A percentile compares a stretch with the other conserved stretches of the same genome.
Evolutionary conservation across 2,113 vertebrate genomes (phyloP).

Genomic region (Echinops telfairi): DNA sequence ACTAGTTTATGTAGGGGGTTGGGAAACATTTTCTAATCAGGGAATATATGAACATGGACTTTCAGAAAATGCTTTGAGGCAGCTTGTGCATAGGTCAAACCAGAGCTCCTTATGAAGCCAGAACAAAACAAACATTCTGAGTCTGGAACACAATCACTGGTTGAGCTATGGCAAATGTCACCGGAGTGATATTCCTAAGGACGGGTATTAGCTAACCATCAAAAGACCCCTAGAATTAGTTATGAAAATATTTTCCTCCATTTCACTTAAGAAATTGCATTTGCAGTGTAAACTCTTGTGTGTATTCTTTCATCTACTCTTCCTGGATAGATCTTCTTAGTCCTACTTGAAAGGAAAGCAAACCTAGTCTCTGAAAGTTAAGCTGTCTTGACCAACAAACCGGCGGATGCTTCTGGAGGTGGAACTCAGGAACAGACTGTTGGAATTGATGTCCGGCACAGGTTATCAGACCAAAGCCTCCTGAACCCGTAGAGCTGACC

Average conservation of each 20-base stretch:
- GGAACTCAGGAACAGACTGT: neutral
- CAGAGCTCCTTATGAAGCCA: neutral
- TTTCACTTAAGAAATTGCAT: slow-evolving; percentile 36
- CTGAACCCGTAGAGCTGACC: neutral
- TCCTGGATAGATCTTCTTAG: neutral
- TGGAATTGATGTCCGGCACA: no score
- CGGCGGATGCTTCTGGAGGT: neutral
- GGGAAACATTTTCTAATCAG: neutral
- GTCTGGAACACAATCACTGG: rapidly evolving
- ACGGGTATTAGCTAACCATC: neutral
- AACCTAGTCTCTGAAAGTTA: neutral
- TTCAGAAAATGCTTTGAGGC: neutral
- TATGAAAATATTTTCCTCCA: neutral
- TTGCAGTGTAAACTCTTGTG: neutral
- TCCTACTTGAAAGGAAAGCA: neutral
- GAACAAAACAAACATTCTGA: neutral
- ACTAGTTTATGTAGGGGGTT: neutral
- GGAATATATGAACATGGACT: neutral
- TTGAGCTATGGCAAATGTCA: neutral
- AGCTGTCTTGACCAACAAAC: neutral
- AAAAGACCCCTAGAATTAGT: neutral
- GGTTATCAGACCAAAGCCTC: neutral
- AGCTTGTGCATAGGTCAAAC: neutral
- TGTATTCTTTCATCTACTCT: neutral
- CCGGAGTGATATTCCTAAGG: neutral